Conservation (phyloP, 2,888 invertebrate species). For the Anodontia alba region DNA sequence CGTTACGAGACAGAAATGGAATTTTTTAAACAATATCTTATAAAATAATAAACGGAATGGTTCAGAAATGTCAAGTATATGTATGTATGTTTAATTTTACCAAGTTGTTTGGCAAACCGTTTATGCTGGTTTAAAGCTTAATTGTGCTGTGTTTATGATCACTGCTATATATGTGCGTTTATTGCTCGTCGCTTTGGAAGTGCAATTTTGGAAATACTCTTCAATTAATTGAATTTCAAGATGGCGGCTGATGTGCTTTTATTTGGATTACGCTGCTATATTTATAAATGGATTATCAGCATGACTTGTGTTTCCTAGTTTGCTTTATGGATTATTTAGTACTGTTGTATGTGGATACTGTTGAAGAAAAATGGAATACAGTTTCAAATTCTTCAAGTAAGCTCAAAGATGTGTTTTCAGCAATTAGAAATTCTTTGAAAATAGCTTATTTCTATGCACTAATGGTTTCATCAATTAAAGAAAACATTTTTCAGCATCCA, state of each 20-base stretch:
- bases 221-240: background rate
- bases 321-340: background rate
- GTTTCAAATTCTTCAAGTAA: background rate
- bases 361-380: background rate
- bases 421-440: no score
- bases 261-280: background rate
- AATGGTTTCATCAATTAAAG: no score
- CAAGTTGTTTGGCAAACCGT: no score
- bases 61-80: no score
- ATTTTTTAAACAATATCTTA: no score
- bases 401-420: background rate
- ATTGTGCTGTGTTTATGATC: constrained; percentile 6
- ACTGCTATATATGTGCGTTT: background rate
- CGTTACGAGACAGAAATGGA: no score
- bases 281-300: constrained; percentile 1
- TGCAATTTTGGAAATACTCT: background rate
- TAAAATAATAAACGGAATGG: no score
- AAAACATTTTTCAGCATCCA: no score
- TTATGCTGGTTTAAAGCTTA: background rate
- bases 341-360: background rate
- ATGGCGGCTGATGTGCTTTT: constrained; percentile 10
- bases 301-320: background rate
- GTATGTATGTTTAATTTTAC: no score
- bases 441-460: no score
- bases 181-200: constrained; percentile 10